phyloP scores from a whole-genome alignment of 1,140 invertebrate species.

The Orchesella cincta region DNA sequence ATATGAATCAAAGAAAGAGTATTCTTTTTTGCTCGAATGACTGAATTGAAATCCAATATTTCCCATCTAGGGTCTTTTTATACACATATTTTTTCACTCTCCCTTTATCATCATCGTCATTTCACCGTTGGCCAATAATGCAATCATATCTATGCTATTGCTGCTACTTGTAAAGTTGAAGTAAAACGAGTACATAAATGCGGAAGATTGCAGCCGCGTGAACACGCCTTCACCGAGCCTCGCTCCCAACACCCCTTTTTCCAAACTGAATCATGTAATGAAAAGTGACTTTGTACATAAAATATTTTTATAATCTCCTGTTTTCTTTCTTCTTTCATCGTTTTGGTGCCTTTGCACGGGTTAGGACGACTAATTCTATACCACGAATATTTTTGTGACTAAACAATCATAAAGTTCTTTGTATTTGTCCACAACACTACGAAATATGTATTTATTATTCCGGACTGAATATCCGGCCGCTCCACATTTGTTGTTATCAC shows the following conservation, averaged over 20 bases:
- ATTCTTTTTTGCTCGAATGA: slow-evolving; percentile 40
- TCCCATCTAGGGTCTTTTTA: slow-evolving; percentile 6
- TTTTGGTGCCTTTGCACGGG: slow-evolving; percentile 7
- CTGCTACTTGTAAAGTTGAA: not conserved
- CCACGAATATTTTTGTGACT: no score
- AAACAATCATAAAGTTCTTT: no score
- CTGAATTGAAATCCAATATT: slow-evolving; percentile 52
- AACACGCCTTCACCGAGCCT: not conserved
- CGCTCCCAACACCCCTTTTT: slow-evolving; percentile 5
- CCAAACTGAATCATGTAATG: slow-evolving; percentile 6
- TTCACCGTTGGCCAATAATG: slow-evolving; percentile 12
- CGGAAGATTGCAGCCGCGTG: not conserved
- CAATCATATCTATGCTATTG: slow-evolving; percentile 7
- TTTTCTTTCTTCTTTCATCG: not conserved
- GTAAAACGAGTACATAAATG: not conserved
- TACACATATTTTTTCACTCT: not conserved
- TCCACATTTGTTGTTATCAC: no score
- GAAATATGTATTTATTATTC: no score
- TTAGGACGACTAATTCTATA: not conserved
- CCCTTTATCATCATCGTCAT: not conserved
- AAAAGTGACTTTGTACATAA: slow-evolving; percentile 5
- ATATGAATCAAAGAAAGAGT: slow-evolving; percentile 48
- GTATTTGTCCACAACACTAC: no score
- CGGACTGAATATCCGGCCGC: no score
- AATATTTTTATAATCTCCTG: slow-evolving; percentile 8